Evolutionary conservation across 1,140 invertebrate species (phyloP).

Genomic region (Carcinoscorpius rotundicauda): DNA sequence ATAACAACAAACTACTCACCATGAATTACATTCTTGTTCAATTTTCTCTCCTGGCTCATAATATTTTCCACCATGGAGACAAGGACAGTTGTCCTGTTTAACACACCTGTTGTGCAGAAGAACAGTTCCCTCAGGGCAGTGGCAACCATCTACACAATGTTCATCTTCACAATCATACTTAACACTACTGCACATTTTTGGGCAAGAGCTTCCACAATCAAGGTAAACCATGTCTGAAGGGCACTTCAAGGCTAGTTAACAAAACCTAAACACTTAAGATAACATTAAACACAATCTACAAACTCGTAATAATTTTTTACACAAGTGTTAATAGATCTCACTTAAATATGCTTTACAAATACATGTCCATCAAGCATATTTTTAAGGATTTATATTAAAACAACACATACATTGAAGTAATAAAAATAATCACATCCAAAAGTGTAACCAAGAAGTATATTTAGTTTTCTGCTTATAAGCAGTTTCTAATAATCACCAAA

Average conservation of each 20-base stretch:
- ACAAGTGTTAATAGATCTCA: too few relatives aligned
- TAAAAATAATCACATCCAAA: too few relatives aligned
- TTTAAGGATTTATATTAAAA: too few relatives aligned
- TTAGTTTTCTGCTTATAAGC: too few relatives aligned
- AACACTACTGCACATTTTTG: constrained; percentile 26
- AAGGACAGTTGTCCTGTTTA: constrained; percentile 27
- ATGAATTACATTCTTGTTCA: constrained; percentile 31
- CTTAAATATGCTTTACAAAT: too few relatives aligned
- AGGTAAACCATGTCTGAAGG: constrained; percentile 26
- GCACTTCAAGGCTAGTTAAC: constrained; percentile 13
- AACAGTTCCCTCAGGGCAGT: constrained; percentile 59
- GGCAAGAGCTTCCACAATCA: constrained; percentile 30
- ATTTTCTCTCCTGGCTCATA: constrained; percentile 26
- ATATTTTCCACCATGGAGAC: constrained; percentile 24
- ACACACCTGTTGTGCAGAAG: constrained; percentile 42
- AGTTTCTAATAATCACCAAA: too few relatives aligned
- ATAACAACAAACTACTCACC: constrained; percentile 22
- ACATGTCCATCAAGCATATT: too few relatives aligned
- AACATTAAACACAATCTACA: too few relatives aligned
- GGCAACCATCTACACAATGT: constrained; percentile 68
- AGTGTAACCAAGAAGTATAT: too few relatives aligned
- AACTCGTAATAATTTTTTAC: too few relatives aligned
- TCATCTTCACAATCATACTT: constrained; percentile 16
- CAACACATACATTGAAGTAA: too few relatives aligned
- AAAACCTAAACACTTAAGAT: background rate